Percentiles rank a stretch among this genome's conserved stretches.
These are phyloP conservation scores for Mycetomoellerius zeteki DNA, from an alignment of 1,140 invertebrate genomes.

Conservation along the genomic window DNA sequence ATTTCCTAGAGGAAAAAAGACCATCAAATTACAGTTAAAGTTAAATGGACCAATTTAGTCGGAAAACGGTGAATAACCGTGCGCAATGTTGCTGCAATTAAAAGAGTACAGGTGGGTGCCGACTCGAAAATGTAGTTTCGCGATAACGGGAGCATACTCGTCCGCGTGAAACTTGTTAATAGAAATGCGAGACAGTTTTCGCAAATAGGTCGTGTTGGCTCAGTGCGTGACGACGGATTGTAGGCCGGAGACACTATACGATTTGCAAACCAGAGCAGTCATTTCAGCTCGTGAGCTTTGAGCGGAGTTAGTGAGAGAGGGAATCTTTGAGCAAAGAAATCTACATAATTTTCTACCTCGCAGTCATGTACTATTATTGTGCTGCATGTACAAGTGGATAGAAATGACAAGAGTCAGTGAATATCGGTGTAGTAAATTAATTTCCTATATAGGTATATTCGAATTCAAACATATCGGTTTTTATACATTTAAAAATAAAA, in stretches of 20 bases:
- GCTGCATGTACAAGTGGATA: neutral
- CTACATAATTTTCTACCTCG: conserved; percentile 5
- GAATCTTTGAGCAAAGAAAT: neutral
- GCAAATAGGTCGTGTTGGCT: conserved; percentile 52
- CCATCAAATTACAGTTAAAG: conserved; percentile 20
- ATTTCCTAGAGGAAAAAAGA: neutral
- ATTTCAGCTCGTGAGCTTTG: conserved; percentile 43
- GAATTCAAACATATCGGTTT: neutral
- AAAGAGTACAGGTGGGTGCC: conserved; percentile 40
- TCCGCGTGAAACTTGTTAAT: conserved; percentile 63
- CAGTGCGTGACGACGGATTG: conserved; percentile 43
- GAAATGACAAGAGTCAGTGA: neutral
- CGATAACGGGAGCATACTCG: conserved; percentile 47
- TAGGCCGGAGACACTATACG: conserved; percentile 22
- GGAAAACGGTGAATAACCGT: conserved; percentile 1
- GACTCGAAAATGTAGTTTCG: conserved; percentile 57
- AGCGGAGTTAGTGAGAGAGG: neutral
- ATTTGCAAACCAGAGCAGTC: conserved; percentile 42
- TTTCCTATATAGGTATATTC: neutral
- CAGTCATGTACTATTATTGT: conserved; percentile 5
- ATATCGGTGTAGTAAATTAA: neutral
- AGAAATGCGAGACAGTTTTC: conserved; percentile 62
- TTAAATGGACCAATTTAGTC: conserved; percentile 22
- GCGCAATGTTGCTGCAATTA: conserved; percentile 35
- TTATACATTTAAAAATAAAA: conserved; percentile 1